Conservation (phyloP, 2,113 vertebrate species). For the Otolemur garnettii region DNA sequence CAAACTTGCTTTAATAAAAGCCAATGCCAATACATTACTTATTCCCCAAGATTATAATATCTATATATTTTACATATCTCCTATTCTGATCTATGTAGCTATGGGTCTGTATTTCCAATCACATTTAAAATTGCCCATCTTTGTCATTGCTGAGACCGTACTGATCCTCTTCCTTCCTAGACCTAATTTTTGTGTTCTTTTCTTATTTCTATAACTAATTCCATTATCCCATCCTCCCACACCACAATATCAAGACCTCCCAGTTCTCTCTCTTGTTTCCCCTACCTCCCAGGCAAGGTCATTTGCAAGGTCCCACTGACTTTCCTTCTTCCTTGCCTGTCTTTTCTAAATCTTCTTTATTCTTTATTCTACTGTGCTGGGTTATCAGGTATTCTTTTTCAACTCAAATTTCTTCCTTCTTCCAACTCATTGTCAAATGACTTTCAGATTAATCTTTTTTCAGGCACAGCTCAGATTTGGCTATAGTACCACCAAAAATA, state of each 20-base stretch:
- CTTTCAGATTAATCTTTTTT: background rate
- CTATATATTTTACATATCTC: background rate
- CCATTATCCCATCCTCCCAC: background rate
- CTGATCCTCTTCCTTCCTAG: background rate
- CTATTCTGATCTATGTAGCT: background rate
- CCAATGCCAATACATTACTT: background rate
- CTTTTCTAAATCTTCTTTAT: background rate
- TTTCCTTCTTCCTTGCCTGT: background rate
- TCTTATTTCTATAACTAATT: background rate
- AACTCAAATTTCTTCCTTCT: background rate
- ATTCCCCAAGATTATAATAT: slow-evolving; percentile 1
- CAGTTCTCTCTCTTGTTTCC: background rate
- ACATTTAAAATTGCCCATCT: background rate
- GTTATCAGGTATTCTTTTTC: background rate
- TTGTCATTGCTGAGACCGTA: background rate
- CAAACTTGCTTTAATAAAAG: background rate
- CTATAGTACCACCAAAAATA: background rate
- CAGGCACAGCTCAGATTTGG: background rate
- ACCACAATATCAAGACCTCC: background rate
- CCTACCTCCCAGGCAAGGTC: background rate
- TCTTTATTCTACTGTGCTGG: fast-evolving
- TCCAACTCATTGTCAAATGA: background rate
- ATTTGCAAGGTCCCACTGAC: background rate
- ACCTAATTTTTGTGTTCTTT: background rate
- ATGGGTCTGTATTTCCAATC: background rate